Conservation (phyloP, 2,888 invertebrate genomes). For the Drosophila tripunctata region DNA sequence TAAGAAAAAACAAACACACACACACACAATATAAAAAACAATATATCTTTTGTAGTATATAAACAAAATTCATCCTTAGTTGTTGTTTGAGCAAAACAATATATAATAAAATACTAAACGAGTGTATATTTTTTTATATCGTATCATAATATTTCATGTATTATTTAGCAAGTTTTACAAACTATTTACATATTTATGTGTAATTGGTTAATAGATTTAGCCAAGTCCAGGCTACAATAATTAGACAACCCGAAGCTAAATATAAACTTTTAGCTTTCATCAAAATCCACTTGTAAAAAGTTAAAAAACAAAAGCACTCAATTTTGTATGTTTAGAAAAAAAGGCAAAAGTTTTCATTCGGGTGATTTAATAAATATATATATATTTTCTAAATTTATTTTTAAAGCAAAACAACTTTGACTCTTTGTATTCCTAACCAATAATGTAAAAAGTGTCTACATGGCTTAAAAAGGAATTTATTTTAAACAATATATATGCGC, state of each 20-base stretch:
- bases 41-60: conserved; percentile 33
- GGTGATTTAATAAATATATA: background rate
- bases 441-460: conserved; percentile 1
- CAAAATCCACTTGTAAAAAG: conserved; percentile 36
- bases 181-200: background rate
- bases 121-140: conserved; percentile 47
- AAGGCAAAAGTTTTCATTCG: conserved; percentile 5
- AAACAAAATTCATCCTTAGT: conserved; percentile 16
- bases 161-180: conserved; percentile 22
- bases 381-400: background rate
- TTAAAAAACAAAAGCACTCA: conserved; percentile 9
- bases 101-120: conserved; percentile 36
- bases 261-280: conserved; percentile 12
- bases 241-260: conserved; percentile 14
- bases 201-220: conserved; percentile 11
- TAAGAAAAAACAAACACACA: conserved; percentile 25
- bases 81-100: conserved; percentile 29
- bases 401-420: background rate
- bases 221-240: conserved; percentile 15
- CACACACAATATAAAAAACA: too few species aligned
- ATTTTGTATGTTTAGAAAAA: conserved; percentile 3
- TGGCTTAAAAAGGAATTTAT: conserved; percentile 15
- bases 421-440: background rate
- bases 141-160: conserved; percentile 24
- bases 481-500: conserved; percentile 16